Conservation (phyloP, 1,140 invertebrate genomes). For the Drosophila lini region DNA sequence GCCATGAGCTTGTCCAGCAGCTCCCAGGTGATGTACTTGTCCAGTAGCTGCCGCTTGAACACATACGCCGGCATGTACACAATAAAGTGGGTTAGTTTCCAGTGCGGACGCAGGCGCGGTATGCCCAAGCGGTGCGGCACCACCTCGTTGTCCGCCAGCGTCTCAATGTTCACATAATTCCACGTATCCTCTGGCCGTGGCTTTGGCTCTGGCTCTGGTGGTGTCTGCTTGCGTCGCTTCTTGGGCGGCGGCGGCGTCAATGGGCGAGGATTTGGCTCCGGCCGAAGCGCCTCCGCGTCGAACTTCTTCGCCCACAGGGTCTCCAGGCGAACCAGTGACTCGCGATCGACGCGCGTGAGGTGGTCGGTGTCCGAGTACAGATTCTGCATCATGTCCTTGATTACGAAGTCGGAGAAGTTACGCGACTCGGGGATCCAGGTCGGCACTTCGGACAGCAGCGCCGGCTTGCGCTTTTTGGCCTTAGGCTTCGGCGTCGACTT, state of each 20-base stretch:
- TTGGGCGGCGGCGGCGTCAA: neutral
- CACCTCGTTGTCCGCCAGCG: neutral
- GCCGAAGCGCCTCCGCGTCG: neutral
- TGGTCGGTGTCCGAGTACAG: neutral
- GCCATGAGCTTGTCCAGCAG: constrained; percentile 3
- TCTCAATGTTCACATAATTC: neutral
- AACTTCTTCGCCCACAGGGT: neutral
- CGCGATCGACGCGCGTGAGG: rapidly evolving
- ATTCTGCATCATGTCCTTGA: neutral
- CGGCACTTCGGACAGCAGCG: neutral
- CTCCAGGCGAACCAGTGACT: neutral
- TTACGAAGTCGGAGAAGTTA: neutral
- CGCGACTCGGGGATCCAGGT: constrained; percentile 1
- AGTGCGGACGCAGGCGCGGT: constrained; percentile 11
- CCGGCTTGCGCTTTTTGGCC: neutral
- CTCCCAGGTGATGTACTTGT: neutral
- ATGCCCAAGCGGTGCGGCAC: neutral
- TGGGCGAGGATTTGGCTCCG: neutral
- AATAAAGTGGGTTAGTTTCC: neutral
- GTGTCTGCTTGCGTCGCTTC: neutral
- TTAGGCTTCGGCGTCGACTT: neutral
- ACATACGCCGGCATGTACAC: neutral
- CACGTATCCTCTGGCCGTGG: no score
- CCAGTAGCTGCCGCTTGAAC: neutral
- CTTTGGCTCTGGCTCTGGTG: neutral